Evolutionary conservation across 2,888 invertebrate species (phyloP), one percentile per base, ranked within the genome.

Genomic region (Acrobasis suavella): DNA sequence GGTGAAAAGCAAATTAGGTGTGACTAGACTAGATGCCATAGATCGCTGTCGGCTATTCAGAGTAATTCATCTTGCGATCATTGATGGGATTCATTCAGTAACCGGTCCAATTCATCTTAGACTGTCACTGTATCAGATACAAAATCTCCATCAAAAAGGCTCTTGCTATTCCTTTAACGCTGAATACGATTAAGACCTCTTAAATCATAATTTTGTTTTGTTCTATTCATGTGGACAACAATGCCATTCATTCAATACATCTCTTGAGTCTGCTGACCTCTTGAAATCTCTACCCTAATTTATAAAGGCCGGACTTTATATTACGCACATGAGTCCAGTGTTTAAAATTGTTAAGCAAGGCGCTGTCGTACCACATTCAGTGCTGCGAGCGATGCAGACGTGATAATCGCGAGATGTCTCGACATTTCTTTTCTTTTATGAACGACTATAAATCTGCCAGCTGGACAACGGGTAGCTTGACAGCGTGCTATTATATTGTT

Each of bases 401-500:
- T 78, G 82, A 87, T 85, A 86, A 87, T 85, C 85, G 78, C 79
- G 75, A 73, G 69, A 79, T 75, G 76, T 79, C 77, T 78, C 78
- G 81, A 81, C 83, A 80, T 84, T 85, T 85, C 80, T 84, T 84
- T 85, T 82, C 82, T 80, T 71, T 75, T 76, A 70, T 74, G 72
- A 56, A 71, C 70, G 49, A 76, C 76, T 77, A 80, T 86, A 85
- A 85, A 85, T 83, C 85, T 79, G 69, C 76, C 71, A 67, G 68
- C 71, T 76, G 77, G 83, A 78, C 81, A 81, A 78, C 78, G 78
- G 75, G 69, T 69, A 69, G 72, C 74, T 17, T 77, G 85, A 85
- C 87, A 86, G 83, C 74, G 66, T 77, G 76, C 85, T 81, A 86
- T 87, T 90, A 89, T 85, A 85, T 85, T 83, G 85, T 89, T 89